Evolutionary conservation across 2,113 vertebrate genomes (phyloP).

Genomic region (Odontophorus gujanensis): DNA sequence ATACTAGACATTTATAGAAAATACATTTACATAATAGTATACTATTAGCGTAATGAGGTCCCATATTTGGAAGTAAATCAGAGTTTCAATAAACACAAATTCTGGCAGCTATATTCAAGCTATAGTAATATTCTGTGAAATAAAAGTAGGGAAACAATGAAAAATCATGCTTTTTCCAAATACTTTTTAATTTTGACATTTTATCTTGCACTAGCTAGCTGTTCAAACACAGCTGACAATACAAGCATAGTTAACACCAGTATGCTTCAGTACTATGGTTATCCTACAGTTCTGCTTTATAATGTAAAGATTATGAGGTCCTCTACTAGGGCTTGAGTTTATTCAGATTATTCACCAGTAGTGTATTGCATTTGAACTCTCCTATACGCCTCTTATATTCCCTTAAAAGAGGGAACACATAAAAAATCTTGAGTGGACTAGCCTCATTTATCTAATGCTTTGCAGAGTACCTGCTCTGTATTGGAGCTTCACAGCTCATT

Average conservation of each 20-base stretch:
- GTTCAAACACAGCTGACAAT: not conserved
- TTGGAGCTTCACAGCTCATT: not conserved
- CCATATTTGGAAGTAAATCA: conserved; percentile 64
- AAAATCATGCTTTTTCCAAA: conserved; percentile 21
- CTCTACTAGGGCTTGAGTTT: not conserved
- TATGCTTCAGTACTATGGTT: not conserved
- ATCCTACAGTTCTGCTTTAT: not conserved
- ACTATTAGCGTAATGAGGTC: conserved; percentile 75
- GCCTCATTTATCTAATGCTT: rapidly evolving
- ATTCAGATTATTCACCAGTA: not conserved
- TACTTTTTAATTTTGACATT: not conserved
- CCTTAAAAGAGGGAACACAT: not conserved
- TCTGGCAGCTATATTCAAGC: conserved; percentile 10
- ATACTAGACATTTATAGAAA: conserved; percentile 77
- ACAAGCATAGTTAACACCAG: not conserved
- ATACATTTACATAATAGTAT: conserved; percentile 73
- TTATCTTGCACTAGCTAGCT: not conserved
- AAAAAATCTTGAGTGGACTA: not conserved
- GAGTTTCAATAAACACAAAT: conserved; percentile 45
- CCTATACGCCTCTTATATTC: not conserved
- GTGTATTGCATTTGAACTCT: not conserved
- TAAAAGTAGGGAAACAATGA: conserved; percentile 1
- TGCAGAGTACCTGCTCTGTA: not conserved
- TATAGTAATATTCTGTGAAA: not conserved
- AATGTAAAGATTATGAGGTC: not conserved